Base-by-base conservation (phyloP, 2,797 vertebrate genomes). In the Phoeniculus purpureus region DNA sequence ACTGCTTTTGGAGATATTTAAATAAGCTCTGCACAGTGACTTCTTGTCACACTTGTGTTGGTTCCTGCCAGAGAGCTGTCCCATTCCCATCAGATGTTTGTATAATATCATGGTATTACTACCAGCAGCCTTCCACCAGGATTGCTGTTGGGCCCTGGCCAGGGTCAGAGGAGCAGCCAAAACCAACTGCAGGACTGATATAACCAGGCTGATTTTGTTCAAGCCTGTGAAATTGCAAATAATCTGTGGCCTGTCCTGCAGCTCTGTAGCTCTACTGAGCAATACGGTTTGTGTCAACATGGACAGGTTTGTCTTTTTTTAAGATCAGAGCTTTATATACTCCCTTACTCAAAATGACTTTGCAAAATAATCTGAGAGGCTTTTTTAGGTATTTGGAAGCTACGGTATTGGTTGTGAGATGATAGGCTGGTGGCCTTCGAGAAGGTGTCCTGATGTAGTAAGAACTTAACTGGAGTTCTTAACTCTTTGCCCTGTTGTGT, bases 151-250 rank as follows among this genome's bases (percentile, higher is more conserved):
- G 81, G 61, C 15, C 32, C 55, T 34, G 34, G 73, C 92, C 72
- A 89, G 74, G 51, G 20, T 72, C 93, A 89, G 56, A 56, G 89
- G 67, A 91, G 61, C 65, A 72, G 81, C 90, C 91, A 93, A 78
- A 90, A 78, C 62, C 62, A 68, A 19, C 59, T 74, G 45, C 68
- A 47, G 59, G 34, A 43, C 58, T 85, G 94, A 85, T 72, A 80
- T 0, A 91, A 74, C 75, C 51, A 47, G 70, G 29, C 23, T 77
- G 50, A 27, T 64, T 92, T 73, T 86, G 65, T 81, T 93, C 61
- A 73, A 37, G 47, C 26, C 60, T 66, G 58, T 75, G 50, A 58
- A 85, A 79, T 79, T 56, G 47, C 71, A 29, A 65, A 3, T 7
- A 80, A 58, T 87, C 31, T 23, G 55, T 73, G 65, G 23, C 43